A percentile compares a stretch with the other conserved stretches of the same genome.
Evolutionary conservation across 2,797 vertebrate genomes (phyloP).

Genomic region (Hephaestus fuliginosus): DNA sequence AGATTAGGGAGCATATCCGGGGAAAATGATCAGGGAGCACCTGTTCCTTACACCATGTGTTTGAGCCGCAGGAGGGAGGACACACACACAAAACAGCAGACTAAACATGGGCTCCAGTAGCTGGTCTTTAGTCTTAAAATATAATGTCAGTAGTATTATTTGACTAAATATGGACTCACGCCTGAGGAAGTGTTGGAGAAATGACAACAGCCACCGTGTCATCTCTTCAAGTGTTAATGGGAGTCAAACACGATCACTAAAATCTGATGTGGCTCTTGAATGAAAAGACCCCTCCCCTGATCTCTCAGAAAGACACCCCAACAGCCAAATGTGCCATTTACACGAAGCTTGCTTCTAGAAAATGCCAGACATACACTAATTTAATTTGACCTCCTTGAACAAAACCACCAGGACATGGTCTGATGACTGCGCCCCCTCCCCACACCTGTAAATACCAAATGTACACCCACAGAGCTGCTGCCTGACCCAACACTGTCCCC

Average conservation of each 20-base stretch:
- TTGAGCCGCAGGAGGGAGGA: conserved; percentile 27
- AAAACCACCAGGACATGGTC: neutral
- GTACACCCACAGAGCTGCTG: conserved; percentile 10
- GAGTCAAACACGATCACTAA: neutral
- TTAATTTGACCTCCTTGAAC: no score
- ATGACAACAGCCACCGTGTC: neutral
- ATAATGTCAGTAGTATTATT: neutral
- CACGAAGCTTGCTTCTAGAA: rapidly evolving
- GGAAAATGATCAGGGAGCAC: conserved; percentile 53
- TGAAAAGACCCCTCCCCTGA: conserved; percentile 36
- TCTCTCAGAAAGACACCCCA: neutral
- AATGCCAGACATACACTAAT: rapidly evolving
- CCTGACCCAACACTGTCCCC: neutral
- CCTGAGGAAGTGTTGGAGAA: rapidly evolving
- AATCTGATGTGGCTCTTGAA: neutral
- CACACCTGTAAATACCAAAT: conserved; percentile 12
- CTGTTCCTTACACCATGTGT: conserved; percentile 72
- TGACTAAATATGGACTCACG: rapidly evolving
- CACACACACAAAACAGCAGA: conserved; percentile 22
- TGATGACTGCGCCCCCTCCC: neutral
- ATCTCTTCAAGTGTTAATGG: neutral
- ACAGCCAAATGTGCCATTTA: neutral
- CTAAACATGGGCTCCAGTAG: neutral
- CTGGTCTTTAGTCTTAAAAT: neutral
- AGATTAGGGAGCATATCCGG: conserved; percentile 25